Conservation (phyloP, 2,888 invertebrate genomes). For the Nebria salina region DNA sequence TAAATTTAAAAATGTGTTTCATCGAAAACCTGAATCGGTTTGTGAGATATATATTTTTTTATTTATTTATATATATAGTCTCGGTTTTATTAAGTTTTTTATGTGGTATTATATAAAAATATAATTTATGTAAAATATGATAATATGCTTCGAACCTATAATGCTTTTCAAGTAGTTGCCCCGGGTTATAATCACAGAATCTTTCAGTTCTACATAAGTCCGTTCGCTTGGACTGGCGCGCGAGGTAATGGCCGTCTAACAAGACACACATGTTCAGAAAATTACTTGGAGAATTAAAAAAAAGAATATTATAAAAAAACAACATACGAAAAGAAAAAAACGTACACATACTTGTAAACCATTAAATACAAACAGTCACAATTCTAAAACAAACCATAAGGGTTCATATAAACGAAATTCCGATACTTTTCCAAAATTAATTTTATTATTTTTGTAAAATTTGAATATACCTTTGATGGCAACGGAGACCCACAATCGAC, state of each 20-base stretch:
- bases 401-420: too few species aligned
- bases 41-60: not conserved
- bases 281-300: constrained; percentile 36
- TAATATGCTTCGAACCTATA: constrained; percentile 43
- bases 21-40: too few species aligned
- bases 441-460: too few species aligned
- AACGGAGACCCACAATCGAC: too few species aligned
- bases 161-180: constrained; percentile 64
- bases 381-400: too few species aligned
- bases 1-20: too few species aligned
- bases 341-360: constrained; percentile 21
- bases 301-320: constrained; percentile 11
- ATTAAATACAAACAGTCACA: too few species aligned
- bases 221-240: constrained; percentile 10
- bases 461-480: too few species aligned
- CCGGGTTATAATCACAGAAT: constrained; percentile 57
- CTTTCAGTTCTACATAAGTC: constrained; percentile 47
- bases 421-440: too few species aligned
- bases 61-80: not conserved
- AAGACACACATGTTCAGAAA: constrained; percentile 41
- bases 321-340: constrained; percentile 22
- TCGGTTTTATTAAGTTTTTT: not conserved
- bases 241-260: constrained; percentile 42
- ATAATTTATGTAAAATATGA: constrained; percentile 47
- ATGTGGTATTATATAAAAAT: constrained; percentile 39